phyloP scores from a whole-genome alignment of 2,888 invertebrate genomes.

The Eudemis profundana region DNA sequence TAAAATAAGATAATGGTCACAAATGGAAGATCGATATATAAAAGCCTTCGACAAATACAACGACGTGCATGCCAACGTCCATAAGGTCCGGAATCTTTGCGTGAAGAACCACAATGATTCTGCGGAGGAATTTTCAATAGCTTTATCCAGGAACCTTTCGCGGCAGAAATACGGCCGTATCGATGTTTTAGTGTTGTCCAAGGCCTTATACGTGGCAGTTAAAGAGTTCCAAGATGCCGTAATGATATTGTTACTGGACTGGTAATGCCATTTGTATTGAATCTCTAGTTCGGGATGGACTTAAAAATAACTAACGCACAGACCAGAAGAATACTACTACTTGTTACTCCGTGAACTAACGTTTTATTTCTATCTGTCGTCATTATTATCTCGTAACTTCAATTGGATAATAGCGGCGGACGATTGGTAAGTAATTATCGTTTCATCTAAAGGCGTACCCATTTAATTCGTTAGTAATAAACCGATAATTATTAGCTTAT shows the following conservation, averaged over 20 bases:
- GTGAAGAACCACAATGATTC: constrained; percentile 27
- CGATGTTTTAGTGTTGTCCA: constrained; percentile 34
- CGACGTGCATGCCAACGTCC: constrained; percentile 3
- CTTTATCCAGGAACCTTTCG: constrained; percentile 45
- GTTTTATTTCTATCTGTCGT: constrained; percentile 8
- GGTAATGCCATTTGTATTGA: constrained; percentile 5
- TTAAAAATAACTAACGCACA: constrained; percentile 2
- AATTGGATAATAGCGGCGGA: constrained; percentile 20
- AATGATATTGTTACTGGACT: constrained; percentile 27
- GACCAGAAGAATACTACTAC: no score
- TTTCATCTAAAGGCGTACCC: constrained; percentile 15
- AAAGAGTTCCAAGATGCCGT: constrained; percentile 22
- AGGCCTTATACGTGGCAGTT: constrained; percentile 30
- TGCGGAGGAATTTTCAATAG: constrained; percentile 47
- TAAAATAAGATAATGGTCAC: not conserved
- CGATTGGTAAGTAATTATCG: constrained; percentile 25
- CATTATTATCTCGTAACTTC: constrained; percentile 7
- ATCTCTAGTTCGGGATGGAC: not conserved
- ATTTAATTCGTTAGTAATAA: constrained; percentile 26
- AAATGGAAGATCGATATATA: not conserved
- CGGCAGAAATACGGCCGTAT: constrained; percentile 33
- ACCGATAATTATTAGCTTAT: not conserved
- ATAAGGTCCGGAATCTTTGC: constrained; percentile 37
- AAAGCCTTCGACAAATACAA: not conserved
- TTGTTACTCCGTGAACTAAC: no score